phyloP scores from a whole-genome alignment of 2,113 vertebrate genomes.

The Malaclemys terrapin region DNA sequence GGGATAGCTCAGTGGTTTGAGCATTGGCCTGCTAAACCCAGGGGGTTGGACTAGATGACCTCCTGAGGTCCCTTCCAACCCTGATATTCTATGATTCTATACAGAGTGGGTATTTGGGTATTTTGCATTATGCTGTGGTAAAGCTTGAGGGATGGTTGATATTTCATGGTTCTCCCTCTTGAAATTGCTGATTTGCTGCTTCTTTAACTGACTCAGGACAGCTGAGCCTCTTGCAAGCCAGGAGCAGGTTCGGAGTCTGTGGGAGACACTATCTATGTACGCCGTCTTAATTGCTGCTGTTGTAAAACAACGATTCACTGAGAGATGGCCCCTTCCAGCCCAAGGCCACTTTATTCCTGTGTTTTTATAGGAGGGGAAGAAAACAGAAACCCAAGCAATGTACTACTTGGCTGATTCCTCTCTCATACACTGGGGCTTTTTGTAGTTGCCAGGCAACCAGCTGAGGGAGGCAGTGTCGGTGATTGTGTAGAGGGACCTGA shows the following conservation, averaged over 20 bases:
- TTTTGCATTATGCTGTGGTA: not conserved
- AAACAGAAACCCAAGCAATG: not conserved
- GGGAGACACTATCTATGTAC: not conserved
- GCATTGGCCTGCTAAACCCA: too few species aligned
- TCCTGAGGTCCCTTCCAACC: too few species aligned
- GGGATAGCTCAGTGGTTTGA: too few species aligned
- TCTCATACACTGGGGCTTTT: not conserved
- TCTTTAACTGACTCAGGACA: not conserved
- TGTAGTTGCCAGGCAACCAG: conserved; percentile 67
- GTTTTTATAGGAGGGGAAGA: conserved; percentile 6
- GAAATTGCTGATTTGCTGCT: not conserved
- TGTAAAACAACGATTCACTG: not conserved
- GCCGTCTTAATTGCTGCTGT: rapidly evolving
- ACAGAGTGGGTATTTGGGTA: rapidly evolving
- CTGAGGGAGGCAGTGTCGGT: not conserved
- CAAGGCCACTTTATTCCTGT: not conserved
- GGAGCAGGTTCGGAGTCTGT: not conserved
- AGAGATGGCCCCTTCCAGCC: rapidly evolving
- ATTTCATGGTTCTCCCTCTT: not conserved
- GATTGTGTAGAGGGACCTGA: conserved; percentile 1
- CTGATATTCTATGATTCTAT: rapidly evolving
- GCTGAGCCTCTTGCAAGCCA: not conserved
- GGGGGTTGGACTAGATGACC: too few species aligned
- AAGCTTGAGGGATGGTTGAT: not conserved
- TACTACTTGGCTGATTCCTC: not conserved